These are phyloP conservation scores for Meloidogyne hapla DNA, from an alignment of 1,140 invertebrate genomes.

Conservation along the genomic window DNA sequence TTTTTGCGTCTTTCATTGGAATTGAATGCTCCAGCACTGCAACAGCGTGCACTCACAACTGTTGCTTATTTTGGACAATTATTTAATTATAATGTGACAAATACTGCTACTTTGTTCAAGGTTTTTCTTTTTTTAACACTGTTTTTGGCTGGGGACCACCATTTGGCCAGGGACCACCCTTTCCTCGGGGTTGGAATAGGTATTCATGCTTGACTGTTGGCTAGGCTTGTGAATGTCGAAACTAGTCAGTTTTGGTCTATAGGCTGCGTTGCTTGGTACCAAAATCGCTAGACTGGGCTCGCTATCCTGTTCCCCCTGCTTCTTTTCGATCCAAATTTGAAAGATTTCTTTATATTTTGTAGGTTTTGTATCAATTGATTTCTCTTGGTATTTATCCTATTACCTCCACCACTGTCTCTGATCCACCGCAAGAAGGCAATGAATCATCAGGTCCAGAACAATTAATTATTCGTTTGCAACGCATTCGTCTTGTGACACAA, in stretches of 20 bases:
- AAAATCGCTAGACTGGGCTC: too few relatives aligned
- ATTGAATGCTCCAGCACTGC: constrained; percentile 82
- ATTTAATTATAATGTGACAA: constrained; percentile 73
- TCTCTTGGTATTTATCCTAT: constrained; percentile 31
- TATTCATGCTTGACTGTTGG: too few relatives aligned
- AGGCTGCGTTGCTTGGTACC: too few relatives aligned
- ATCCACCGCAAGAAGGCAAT: background rate
- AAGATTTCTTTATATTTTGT: background rate
- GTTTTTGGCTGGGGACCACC: too few relatives aligned
- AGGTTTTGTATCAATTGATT: constrained; percentile 53
- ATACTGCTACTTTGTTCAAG: constrained; percentile 49
- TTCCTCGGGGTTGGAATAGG: too few relatives aligned
- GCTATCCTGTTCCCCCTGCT: too few relatives aligned
- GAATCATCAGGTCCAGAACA: constrained; percentile 16
- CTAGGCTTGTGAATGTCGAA: too few relatives aligned
- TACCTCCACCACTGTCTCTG: background rate
- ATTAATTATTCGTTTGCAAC: constrained; percentile 40
- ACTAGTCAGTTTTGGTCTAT: too few relatives aligned
- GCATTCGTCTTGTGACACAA: constrained; percentile 44
- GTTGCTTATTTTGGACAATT: constrained; percentile 89
- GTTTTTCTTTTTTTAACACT: constrained; percentile 32
- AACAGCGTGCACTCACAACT: constrained; percentile 87
- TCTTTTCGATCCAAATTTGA: too few relatives aligned
- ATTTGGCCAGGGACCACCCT: too few relatives aligned
- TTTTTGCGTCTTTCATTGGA: constrained; percentile 91